Evolutionary conservation across 2,113 vertebrate genomes (phyloP), one percentile per base, ranked within the genome.

Genomic region (Sporophila hypoxantha): DNA sequence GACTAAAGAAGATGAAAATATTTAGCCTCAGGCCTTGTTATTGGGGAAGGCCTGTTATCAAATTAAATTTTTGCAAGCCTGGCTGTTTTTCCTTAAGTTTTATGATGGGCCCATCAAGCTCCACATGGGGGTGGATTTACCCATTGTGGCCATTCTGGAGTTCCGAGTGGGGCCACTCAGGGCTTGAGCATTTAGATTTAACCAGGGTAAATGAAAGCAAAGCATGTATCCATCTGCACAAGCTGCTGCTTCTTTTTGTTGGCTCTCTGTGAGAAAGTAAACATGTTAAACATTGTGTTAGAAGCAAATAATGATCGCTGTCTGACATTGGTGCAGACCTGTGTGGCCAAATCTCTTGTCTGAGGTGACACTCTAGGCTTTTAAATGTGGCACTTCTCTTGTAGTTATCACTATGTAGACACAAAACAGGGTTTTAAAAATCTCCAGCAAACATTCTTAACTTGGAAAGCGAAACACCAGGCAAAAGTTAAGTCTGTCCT

Each of bases 21-120:
- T 53, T 32, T 52, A 22, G 12, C 39, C 13, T 57, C 23, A 27
- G 47, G 13, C 30, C 4, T 6, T 41, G 0, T 53, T 75, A 25
- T 9, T 57, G 68, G 37, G 42, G 26, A 34, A 55, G 5, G 8
- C 17, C 39, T 70, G 8, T 36, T 80, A 21, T 23, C 29, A 59
- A 29, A 26, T 62, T 18, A 17, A 41, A 23, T 37, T 32, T 69
- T 80, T 74, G 9, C 17, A 74, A 16, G 12, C 26, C 19, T 68
- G 12, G 10, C 22, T 66, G 9, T 6, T 4, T 55, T 62, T 30
- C 8, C 1, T 46, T 37, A 12, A 19, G 26, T 53, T 82, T 47
- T 32, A 3, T 34, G 18, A 9, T 76, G 18, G 7, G 11, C 8
- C 30, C 8, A 1, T 22, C 0, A 0, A 50, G 17, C 29, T 76